A percentile compares a stretch with the other conserved stretches of the same genome.
Evolutionary conservation across 2,113 vertebrate genomes (phyloP).

Genomic region (Antennarius striatus): DNA sequence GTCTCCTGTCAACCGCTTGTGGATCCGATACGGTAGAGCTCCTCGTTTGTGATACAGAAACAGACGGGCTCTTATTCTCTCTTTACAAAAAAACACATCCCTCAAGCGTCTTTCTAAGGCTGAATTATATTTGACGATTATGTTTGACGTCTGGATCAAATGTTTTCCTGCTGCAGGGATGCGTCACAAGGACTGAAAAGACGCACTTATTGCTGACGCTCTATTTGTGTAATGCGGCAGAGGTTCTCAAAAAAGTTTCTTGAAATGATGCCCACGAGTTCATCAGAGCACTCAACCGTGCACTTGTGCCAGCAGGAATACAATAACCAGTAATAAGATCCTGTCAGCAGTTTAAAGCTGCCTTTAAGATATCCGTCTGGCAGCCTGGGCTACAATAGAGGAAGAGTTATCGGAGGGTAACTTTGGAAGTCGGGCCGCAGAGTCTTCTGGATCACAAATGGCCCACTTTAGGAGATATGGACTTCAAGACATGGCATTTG

Average conservation of each 20-base stretch:
- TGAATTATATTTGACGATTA: too few species aligned
- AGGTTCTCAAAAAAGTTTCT: neutral
- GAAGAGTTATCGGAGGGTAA: too few species aligned
- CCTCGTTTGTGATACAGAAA: too few species aligned
- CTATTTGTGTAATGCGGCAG: neutral
- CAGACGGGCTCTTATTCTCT: too few species aligned
- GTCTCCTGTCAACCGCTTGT: too few species aligned
- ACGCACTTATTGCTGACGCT: conserved; percentile 3
- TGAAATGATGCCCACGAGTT: neutral
- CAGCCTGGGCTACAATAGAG: neutral
- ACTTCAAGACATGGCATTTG: too few species aligned
- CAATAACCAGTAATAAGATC: conserved; percentile 17
- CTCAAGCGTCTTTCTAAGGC: neutral
- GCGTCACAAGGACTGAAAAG: neutral
- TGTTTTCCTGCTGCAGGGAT: conserved; percentile 1
- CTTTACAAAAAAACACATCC: neutral
- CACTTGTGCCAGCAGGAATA: too few species aligned
- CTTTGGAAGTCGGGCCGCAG: too few species aligned
- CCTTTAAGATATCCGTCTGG: conserved; percentile 41
- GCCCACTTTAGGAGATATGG: too few species aligned
- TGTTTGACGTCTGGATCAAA: too few species aligned
- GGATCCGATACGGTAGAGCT: too few species aligned
- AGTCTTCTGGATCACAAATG: too few species aligned
- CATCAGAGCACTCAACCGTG: neutral
- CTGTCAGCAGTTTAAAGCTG: conserved; percentile 35